A percentile compares a stretch with the other conserved stretches of the same genome.
These are phyloP conservation scores for Pristionchus maxplancki DNA, from an alignment of 2,888 invertebrate species.

Conservation along the genomic window DNA sequence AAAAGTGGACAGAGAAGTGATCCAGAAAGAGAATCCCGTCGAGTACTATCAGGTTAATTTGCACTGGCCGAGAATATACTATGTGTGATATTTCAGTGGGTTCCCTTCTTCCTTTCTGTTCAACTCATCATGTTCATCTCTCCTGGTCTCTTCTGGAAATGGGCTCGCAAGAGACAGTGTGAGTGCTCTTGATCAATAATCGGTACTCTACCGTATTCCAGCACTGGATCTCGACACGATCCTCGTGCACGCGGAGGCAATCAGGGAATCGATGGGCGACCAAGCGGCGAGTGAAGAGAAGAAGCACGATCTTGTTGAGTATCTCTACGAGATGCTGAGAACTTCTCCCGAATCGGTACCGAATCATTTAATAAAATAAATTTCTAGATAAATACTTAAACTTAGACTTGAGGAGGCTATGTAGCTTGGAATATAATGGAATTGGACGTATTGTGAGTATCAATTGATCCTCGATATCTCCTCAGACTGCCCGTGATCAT, in stretches of 20 bases:
- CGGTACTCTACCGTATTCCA: background rate
- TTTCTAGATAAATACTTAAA: background rate
- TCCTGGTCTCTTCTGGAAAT: constrained; percentile 58
- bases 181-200: background rate
- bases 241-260: background rate
- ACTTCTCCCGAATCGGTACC: background rate
- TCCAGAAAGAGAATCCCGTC: background rate
- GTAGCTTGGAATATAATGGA: too few relatives aligned
- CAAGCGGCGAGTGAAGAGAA: constrained; percentile 51
- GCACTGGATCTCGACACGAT: constrained; percentile 15
- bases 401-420: too few relatives aligned
- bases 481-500: background rate
- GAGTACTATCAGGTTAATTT: constrained; percentile 1
- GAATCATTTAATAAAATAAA: background rate
- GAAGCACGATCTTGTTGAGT: constrained; percentile 51
- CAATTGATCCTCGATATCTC: background rate
- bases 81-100: constrained; percentile 53
- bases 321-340: constrained; percentile 50
- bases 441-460: background rate
- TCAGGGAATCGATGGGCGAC: background rate
- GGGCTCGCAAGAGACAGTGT: constrained; percentile 57
- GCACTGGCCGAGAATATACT: background rate
- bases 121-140: constrained; percentile 58
- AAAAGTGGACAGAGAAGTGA: background rate
- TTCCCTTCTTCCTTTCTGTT: constrained; percentile 58